Conservation (phyloP, 2,888 invertebrate species). For the Seira musarum region DNA sequence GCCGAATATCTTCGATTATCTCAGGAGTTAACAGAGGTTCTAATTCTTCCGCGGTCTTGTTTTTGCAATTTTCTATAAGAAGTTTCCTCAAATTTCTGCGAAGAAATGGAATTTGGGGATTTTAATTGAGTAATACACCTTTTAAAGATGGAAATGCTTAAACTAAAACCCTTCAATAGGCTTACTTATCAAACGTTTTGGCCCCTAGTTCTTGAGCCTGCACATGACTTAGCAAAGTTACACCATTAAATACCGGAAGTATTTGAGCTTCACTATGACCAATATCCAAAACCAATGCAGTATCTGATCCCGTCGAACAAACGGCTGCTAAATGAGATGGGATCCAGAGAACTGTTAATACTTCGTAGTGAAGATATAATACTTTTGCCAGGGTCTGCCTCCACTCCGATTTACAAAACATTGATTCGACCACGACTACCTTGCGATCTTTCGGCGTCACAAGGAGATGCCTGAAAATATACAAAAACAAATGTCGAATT, state of each 20-base stretch:
- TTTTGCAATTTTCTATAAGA: constrained; percentile 72
- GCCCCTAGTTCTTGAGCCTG: constrained; percentile 87
- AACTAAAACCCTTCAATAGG: constrained; percentile 68
- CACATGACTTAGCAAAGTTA: constrained; percentile 87
- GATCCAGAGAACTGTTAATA: constrained; percentile 85
- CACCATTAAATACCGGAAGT: constrained; percentile 89
- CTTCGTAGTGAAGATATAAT: constrained; percentile 94
- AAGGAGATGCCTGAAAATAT: constrained; percentile 81
- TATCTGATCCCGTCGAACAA: constrained; percentile 85
- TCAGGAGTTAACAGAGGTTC: constrained; percentile 73
- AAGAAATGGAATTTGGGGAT: constrained; percentile 45
- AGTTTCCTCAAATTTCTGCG: constrained; percentile 71
- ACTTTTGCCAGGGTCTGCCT: constrained; percentile 92
- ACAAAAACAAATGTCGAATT: too few species aligned
- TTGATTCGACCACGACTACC: constrained; percentile 92
- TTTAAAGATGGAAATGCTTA: too few species aligned
- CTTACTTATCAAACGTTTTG: constrained; percentile 80
- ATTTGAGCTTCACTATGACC: constrained; percentile 88
- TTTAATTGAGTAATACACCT: too few species aligned
- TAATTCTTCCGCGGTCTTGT: constrained; percentile 71
- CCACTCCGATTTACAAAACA: constrained; percentile 86
- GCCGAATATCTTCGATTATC: constrained; percentile 82
- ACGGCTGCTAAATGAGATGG: constrained; percentile 89
- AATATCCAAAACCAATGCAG: constrained; percentile 88
- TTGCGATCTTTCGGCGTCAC: constrained; percentile 95